Evolutionary conservation across 30 jellyfish, hydroid and myxozoan genomes (phyloP).

Genomic region (Pelagia noctiluca): DNA sequence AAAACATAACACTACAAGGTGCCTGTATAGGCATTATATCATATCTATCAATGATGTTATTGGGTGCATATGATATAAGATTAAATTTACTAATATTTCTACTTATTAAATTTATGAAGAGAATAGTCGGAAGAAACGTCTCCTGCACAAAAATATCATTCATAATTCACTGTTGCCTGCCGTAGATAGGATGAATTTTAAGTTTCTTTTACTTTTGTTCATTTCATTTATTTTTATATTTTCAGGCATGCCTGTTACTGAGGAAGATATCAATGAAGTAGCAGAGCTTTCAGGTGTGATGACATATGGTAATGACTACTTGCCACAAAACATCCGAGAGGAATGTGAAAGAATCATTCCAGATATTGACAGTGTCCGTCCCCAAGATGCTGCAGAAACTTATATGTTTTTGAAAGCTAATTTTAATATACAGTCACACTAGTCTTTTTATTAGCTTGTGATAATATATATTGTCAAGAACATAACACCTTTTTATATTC

Average conservation of each 20-base stretch:
- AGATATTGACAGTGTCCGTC: neutral
- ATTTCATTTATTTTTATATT: too few species aligned
- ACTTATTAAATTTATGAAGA: neutral
- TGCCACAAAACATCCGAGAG: neutral
- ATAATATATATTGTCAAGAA: neutral
- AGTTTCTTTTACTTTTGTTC: neutral
- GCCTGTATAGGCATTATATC: too few species aligned
- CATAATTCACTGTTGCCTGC: too few species aligned
- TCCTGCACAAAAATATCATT: too few species aligned
- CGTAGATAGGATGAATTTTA: too few species aligned
- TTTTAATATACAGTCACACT: neutral
- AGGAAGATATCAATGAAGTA: constrained; percentile 8
- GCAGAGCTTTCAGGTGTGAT: constrained; percentile 11
- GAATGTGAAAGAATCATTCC: neutral
- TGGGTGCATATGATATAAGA: neutral
- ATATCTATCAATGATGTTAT: too few species aligned
- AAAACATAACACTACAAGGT: too few species aligned
- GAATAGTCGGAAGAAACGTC: neutral
- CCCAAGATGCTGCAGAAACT: constrained; percentile 4
- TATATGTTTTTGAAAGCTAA: neutral
- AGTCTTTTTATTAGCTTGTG: neutral
- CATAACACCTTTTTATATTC: neutral
- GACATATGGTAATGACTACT: neutral
- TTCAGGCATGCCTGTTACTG: neutral
- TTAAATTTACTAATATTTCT: neutral